Conservation (phyloP, 2,113 vertebrate genomes). For the Apodemus sylvaticus region DNA sequence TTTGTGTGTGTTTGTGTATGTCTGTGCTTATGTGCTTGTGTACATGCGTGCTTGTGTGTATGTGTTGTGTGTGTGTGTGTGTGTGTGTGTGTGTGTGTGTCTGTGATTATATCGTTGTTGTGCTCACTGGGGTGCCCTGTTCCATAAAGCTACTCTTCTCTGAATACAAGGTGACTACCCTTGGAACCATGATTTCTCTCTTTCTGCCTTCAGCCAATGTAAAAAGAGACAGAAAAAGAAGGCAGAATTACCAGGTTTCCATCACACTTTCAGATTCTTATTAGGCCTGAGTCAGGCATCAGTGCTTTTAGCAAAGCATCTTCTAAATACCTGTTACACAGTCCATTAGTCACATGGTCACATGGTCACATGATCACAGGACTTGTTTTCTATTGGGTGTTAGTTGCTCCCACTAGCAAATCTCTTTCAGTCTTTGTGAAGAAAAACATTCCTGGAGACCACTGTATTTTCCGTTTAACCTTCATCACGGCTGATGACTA, state of each 20-base stretch:
- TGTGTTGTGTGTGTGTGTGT: neutral
- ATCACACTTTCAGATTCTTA: neutral
- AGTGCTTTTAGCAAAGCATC: neutral
- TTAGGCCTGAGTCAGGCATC: neutral
- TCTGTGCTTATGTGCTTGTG: too few species aligned
- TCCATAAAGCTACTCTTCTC: neutral
- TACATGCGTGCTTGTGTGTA: neutral
- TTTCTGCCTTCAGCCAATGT: neutral
- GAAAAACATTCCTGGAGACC: too few species aligned
- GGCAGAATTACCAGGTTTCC: too few species aligned
- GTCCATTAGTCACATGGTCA: neutral
- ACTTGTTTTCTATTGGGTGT: neutral
- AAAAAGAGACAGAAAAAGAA: neutral
- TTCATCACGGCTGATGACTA: neutral
- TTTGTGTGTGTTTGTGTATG: neutral
- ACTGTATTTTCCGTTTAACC: neutral
- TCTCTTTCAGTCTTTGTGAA: neutral
- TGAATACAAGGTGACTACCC: neutral
- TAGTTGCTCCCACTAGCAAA: neutral
- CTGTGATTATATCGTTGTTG: too few species aligned
- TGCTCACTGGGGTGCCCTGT: neutral
- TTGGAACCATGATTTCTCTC: neutral
- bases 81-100: too few species aligned
- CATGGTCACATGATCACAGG: neutral
- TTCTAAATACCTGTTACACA: neutral